Evolutionary conservation across 2,888 invertebrate genomes (phyloP).

Genomic region (Laspeyria flexula): DNA sequence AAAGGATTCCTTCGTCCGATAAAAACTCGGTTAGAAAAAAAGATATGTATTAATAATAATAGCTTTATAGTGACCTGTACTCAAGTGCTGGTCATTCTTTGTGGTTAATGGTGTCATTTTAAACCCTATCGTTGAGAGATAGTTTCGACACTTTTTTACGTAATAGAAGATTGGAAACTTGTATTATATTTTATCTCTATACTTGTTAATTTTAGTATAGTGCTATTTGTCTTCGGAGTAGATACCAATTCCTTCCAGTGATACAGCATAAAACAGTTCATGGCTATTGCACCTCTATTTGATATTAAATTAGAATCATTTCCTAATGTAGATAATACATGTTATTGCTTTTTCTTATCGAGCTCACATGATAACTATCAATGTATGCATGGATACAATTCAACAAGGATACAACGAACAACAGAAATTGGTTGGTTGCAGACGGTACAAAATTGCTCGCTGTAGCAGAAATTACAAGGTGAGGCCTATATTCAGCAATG

Average conservation of each 20-base stretch:
- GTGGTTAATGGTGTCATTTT: conserved; percentile 59
- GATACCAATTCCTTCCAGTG: not conserved
- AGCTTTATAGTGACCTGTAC: conserved; percentile 68
- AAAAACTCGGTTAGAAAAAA: conserved; percentile 70
- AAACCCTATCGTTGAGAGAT: conserved; percentile 44
- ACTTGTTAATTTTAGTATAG: conserved; percentile 24
- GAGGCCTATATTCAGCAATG: too few species aligned
- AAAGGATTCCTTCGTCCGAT: conserved; percentile 82
- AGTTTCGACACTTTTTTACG: conserved; percentile 39
- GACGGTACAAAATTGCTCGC: too few species aligned
- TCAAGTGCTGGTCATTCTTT: conserved; percentile 65
- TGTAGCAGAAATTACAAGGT: too few species aligned
- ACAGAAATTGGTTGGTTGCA: too few species aligned
- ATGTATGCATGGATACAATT: too few species aligned
- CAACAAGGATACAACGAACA: too few species aligned
- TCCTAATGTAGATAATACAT: too few species aligned
- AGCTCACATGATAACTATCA: too few species aligned
- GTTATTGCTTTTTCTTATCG: too few species aligned
- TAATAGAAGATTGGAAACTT: conserved; percentile 19
- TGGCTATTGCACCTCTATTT: not conserved
- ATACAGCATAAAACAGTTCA: not conserved
- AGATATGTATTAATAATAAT: conserved; percentile 82
- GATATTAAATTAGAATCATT: too few species aligned
- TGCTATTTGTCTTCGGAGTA: conserved; percentile 11
- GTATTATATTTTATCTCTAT: conserved; percentile 11